Evolutionary conservation across 2,888 invertebrate species (phyloP), one percentile per base, ranked within the genome.

Genomic region (Drosophila lutescens): DNA sequence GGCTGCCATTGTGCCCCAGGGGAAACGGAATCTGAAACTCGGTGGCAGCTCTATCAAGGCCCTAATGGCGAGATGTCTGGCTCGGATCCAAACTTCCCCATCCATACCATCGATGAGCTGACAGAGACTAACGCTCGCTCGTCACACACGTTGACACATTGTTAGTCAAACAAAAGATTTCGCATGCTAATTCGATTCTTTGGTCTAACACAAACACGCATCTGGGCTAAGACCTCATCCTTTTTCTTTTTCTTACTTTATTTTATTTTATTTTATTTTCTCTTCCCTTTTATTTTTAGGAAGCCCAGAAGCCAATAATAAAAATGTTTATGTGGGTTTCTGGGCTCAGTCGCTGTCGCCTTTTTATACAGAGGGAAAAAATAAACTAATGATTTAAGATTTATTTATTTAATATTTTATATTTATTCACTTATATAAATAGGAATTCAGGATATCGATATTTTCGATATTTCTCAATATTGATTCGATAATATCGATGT

Each of bases 91-190:
- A 8, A 17, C 60, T 43, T n/a, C n/a, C n/a, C 26, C 26, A 4
- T 26, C 26, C 23, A 30, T 15, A 3, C 47, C 68, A 20, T 30
- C 44, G 17, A 70, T 70, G 62, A 59, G 75, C 51, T 73, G 74
- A 74, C 75, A 72, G 72, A 66, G 67, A 60, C 65, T 65, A 65
- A 62, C 69, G 74, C 65, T 58, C 38, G 53, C 65, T 74, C 74
- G 59, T 77, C 77, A 88, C 79, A 86, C 87, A 86, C 87, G 81
- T 85, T 85, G 85, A 85, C 85, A 85, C 85, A 85, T 85, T 85
- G 85, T 85, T 88, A 88, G 87, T 84, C 87, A 85, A 85, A 85
- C 85, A 85, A 85, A 85, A 85, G 85, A 85, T 88, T 85, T 85
- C 78, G 87, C 79, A 88, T 88, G 85, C 87, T 88, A 85, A 85